Percentiles rank a stretch among this genome's conserved stretches.
Evolutionary conservation across 2,113 vertebrate genomes (phyloP).

Genomic region (Xiphophorus maculatus): DNA sequence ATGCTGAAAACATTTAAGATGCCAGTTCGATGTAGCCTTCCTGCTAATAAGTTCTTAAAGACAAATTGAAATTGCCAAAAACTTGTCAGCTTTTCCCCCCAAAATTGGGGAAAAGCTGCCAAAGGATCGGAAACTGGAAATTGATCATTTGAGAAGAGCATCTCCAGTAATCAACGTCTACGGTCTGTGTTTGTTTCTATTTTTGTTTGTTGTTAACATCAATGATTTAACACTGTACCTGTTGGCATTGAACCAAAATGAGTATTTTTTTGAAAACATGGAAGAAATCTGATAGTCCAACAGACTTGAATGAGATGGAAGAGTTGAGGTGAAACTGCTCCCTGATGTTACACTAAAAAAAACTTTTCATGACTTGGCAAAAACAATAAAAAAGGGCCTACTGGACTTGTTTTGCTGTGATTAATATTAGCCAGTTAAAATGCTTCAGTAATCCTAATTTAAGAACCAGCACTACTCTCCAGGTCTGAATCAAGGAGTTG

Average conservation of each 20-base stretch:
- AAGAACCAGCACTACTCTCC: too few species aligned
- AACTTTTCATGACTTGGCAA: not conserved
- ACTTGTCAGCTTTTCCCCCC: too few species aligned
- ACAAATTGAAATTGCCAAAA: not conserved
- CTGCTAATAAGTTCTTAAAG: not conserved
- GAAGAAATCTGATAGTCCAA: too few species aligned
- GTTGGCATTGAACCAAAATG: too few species aligned
- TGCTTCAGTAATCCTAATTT: too few species aligned
- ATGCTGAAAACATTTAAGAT: not conserved
- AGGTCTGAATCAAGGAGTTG: slow-evolving; percentile 7
- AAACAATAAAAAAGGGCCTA: not conserved
- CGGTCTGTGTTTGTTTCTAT: not conserved
- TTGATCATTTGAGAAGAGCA: not conserved
- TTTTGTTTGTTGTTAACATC: not conserved
- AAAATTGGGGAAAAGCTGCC: not conserved
- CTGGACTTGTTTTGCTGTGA: not conserved
- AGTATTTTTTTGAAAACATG: too few species aligned
- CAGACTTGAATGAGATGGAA: too few species aligned
- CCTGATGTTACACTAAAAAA: accelerated
- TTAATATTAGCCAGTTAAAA: not conserved
- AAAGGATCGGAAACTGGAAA: not conserved
- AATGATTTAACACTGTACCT: not conserved
- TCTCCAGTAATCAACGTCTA: not conserved
- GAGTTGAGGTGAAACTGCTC: too few species aligned
- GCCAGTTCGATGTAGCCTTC: not conserved